Evolutionary conservation across 2,797 vertebrate species (phyloP).

Genomic region (Philypnodon macrostomus): DNA sequence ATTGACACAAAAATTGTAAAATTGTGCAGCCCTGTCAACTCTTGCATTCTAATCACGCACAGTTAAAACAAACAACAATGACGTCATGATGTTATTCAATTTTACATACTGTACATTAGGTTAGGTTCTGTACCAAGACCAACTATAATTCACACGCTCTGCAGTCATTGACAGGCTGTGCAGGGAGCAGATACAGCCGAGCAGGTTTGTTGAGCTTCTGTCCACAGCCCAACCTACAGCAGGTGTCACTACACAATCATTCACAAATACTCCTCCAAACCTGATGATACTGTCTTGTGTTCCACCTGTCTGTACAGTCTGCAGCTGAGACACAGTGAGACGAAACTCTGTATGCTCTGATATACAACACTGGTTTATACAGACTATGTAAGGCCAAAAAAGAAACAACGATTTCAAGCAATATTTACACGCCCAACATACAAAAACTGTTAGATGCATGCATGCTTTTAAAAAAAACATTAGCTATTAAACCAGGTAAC

Average conservation of each 20-base stretch:
- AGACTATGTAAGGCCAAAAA: neutral
- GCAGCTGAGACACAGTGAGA: slow-evolving; percentile 2
- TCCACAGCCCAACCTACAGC: slow-evolving; percentile 22
- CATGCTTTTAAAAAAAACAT: too few species aligned
- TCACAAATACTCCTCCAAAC: neutral
- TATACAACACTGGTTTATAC: slow-evolving; percentile 14
- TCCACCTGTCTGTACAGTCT: neutral
- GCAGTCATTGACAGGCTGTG: slow-evolving; percentile 5
- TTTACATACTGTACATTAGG: neutral
- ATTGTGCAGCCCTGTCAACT: too few species aligned
- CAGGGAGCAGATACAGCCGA: slow-evolving; percentile 21
- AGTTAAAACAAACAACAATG: too few species aligned
- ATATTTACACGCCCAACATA: too few species aligned
- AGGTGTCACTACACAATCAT: neutral
- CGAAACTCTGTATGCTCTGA: slow-evolving; percentile 4
- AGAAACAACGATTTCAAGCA: too few species aligned
- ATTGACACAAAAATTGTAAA: too few species aligned
- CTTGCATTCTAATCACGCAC: too few species aligned
- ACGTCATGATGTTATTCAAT: too few species aligned
- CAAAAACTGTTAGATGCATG: too few species aligned
- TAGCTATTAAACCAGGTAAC: too few species aligned
- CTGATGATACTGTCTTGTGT: too few species aligned
- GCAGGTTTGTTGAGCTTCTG: slow-evolving; percentile 32
- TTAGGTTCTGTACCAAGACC: neutral
- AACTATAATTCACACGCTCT: slow-evolving; percentile 9